Percentiles rank a stretch among this genome's conserved stretches.
phyloP scores from a whole-genome alignment of 2,888 invertebrate species.

The Geophilus truncorum region DNA sequence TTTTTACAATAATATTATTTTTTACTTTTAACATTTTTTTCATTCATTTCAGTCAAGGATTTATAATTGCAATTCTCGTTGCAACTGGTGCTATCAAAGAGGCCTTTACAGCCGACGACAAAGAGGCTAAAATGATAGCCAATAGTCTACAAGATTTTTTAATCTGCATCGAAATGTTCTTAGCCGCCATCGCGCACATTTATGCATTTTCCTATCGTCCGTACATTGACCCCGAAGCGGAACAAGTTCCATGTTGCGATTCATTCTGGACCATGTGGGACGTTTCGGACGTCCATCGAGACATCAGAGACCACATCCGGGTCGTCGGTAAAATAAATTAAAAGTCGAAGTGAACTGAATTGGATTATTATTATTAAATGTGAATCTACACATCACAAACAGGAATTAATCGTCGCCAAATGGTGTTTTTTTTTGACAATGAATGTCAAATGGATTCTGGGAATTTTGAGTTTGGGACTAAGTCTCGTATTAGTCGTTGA shows the following conservation, averaged over 20 bases:
- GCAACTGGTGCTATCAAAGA: slow-evolving; percentile 74
- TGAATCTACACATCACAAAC: too few species aligned
- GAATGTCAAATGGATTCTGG: too few species aligned
- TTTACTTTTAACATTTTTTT: neutral
- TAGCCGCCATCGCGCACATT: slow-evolving; percentile 91
- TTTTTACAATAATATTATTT: slow-evolving; percentile 42
- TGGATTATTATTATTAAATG: too few species aligned
- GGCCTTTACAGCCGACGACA: slow-evolving; percentile 64
- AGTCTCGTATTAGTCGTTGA: too few species aligned
- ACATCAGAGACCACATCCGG: slow-evolving; percentile 86
- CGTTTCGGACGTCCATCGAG: slow-evolving; percentile 88
- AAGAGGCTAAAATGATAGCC: slow-evolving; percentile 67
- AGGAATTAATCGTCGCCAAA: too few species aligned
- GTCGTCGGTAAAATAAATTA: slow-evolving; percentile 61
- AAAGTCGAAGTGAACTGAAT: too few species aligned
- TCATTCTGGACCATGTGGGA: slow-evolving; percentile 93
- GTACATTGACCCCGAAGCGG: slow-evolving; percentile 58
- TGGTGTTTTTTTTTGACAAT: too few species aligned
- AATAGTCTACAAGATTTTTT: slow-evolving; percentile 86
- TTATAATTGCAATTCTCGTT: slow-evolving; percentile 78
- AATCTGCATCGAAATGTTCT: slow-evolving; percentile 96
- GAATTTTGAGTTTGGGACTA: too few species aligned
- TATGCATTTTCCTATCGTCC: slow-evolving; percentile 93
- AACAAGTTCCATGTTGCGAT: slow-evolving; percentile 59
- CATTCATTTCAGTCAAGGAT: slow-evolving; percentile 69